Conservation (phyloP, 2,888 invertebrate genomes). For the Sphecodes monilicornis region DNA sequence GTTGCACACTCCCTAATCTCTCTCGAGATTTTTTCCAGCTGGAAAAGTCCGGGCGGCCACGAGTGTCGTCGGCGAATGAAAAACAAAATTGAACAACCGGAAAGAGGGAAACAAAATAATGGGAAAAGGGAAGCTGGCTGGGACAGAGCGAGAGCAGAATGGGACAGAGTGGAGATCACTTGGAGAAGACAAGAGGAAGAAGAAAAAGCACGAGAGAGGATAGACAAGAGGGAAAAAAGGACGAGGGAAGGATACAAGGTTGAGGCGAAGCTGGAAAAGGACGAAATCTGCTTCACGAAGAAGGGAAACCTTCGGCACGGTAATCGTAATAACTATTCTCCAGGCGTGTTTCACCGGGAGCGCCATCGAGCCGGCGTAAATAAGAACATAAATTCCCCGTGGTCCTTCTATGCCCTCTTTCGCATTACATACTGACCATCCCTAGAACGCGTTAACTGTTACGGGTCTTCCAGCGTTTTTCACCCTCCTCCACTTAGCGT, state of each 20-base stretch:
- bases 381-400: constrained; percentile 79
- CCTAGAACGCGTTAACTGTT: constrained; percentile 70
- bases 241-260: background rate
- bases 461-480: constrained; percentile 67
- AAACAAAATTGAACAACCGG: constrained; percentile 37
- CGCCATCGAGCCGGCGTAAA: constrained; percentile 76
- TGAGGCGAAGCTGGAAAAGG: constrained; percentile 2
- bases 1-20: constrained; percentile 24
- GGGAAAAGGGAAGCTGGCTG: background rate
- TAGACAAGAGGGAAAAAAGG: background rate
- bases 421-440: constrained; percentile 67
- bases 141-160: background rate
- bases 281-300: constrained; percentile 48
- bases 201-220: background rate
- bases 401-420: constrained; percentile 52
- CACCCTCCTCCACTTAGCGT: constrained; percentile 53
- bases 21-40: constrained; percentile 27
- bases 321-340: constrained; percentile 78
- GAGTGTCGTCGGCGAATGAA: constrained; percentile 8
- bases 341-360: constrained; percentile 55
- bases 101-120: constrained; percentile 13
- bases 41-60: background rate
- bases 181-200: background rate
- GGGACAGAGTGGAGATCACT: background rate
- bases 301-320: constrained; percentile 52